These are phyloP conservation scores for Thunnus albacares DNA, from an alignment of 2,797 vertebrate species.

Conservation along the genomic window DNA sequence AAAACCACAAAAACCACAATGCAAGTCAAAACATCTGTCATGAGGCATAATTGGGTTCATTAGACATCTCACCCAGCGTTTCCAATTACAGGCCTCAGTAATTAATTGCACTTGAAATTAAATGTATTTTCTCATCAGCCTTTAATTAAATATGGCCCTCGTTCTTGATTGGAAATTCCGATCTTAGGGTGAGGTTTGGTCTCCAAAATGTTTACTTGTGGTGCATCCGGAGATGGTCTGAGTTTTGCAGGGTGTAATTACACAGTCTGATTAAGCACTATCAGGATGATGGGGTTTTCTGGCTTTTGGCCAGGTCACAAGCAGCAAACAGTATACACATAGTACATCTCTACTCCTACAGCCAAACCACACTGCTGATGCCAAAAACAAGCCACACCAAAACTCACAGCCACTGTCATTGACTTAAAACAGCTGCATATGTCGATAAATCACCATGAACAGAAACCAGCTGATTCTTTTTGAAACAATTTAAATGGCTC, in stretches of 20 bases:
- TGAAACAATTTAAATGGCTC: conserved; percentile 55
- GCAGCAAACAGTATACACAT: conserved; percentile 49
- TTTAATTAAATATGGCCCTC: conserved; percentile 96
- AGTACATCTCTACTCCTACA: conserved; percentile 54
- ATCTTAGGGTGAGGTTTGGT: conserved; percentile 87
- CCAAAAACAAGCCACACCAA: conserved; percentile 35
- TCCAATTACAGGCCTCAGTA: conserved; percentile 97
- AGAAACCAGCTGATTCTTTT: conserved; percentile 31
- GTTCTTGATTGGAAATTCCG: conserved; percentile 92
- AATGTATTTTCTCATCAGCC: conserved; percentile 99
- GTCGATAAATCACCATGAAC: conserved; percentile 25
- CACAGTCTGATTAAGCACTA: conserved; percentile 86
- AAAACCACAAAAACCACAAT: conserved; percentile 59
- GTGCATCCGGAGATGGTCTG: conserved; percentile 86
- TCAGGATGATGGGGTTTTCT: conserved; percentile 81
- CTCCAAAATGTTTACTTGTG: conserved; percentile 92
- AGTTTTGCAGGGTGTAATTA: conserved; percentile 90
- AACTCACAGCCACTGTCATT: conserved; percentile 3
- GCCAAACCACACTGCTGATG: conserved; percentile 32
- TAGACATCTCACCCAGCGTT: conserved; percentile 93
- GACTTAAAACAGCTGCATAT: conserved; percentile 26
- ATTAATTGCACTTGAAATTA: conserved; percentile 99
- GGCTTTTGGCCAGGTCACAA: conserved; percentile 76
- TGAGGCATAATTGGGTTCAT: conserved; percentile 98
- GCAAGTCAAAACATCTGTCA: conserved; percentile 94